A percentile compares a stretch with the other conserved stretches of the same genome.
Evolutionary conservation across 2,888 invertebrate genomes (phyloP).

Genomic region (Lepidonotus clava): DNA sequence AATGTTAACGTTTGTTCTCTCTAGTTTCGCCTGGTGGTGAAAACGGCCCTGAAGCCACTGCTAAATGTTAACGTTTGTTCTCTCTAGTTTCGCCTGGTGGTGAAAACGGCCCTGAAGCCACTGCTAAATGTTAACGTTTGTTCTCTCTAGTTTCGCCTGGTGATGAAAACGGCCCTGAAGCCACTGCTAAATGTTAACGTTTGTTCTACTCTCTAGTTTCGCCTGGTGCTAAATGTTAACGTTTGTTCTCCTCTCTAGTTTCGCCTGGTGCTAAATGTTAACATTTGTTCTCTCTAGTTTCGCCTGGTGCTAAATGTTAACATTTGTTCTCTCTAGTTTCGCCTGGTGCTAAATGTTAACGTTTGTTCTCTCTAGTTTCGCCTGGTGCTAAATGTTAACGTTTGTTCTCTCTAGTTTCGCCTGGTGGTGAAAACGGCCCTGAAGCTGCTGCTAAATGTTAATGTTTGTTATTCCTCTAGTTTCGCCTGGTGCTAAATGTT

Average conservation of each 20-base stretch:
- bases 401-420: not conserved
- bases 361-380: not conserved
- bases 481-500: conserved; percentile 98
- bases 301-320: too few relatives aligned
- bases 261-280: not conserved
- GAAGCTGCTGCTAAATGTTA: not conserved
- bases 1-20: not conserved
- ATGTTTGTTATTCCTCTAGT: conserved; percentile 82
- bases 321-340: too few relatives aligned
- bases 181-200: too few relatives aligned
- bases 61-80: not conserved
- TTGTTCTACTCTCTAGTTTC: not conserved
- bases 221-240: not conserved
- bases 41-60: not conserved
- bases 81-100: not conserved
- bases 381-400: not conserved
- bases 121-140: not conserved
- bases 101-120: not conserved
- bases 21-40: not conserved
- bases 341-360: not conserved
- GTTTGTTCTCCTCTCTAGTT: not conserved
- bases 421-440: too few relatives aligned
- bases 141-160: not conserved
- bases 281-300: too few relatives aligned
- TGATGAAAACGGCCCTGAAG: not conserved